A percentile compares a stretch with the other conserved stretches of the same genome.
Conservation (phyloP, 2,888 invertebrate genomes). For the Tricholauxania praeusta region DNA sequence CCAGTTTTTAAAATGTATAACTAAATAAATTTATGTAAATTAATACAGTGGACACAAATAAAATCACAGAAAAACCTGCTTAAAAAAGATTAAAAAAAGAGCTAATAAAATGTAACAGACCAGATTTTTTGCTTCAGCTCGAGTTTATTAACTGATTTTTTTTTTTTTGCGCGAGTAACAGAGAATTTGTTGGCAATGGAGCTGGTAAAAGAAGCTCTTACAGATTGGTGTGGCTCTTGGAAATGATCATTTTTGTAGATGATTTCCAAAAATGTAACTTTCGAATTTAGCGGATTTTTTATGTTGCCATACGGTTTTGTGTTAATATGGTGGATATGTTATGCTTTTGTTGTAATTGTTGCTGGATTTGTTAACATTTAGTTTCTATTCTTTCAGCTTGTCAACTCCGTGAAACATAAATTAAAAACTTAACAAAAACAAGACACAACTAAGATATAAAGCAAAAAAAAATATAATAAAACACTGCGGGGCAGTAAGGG, state of each 20-base stretch:
- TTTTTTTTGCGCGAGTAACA: background rate
- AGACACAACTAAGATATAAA: slow-evolving; percentile 26
- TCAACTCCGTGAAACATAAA: slow-evolving; percentile 62
- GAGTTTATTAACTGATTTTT: background rate
- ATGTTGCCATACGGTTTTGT: slow-evolving; percentile 52
- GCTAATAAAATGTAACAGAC: background rate
- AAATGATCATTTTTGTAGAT: slow-evolving; percentile 37
- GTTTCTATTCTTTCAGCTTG: slow-evolving; percentile 56
- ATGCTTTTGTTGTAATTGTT: no score
- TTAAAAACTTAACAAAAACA: slow-evolving; percentile 47
- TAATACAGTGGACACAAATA: slow-evolving; percentile 20
- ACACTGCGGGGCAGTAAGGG: slow-evolving; percentile 49
- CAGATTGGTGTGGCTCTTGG: no score
- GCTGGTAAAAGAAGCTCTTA: no score
- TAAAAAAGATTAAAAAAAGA: slow-evolving; percentile 12
- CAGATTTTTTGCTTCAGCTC: background rate
- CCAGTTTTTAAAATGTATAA: slow-evolving; percentile 2
- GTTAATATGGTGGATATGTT: no score
- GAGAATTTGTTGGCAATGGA: no score
- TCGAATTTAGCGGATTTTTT: slow-evolving; percentile 60
- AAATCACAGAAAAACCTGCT: slow-evolving; percentile 13
- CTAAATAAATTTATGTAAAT: slow-evolving; percentile 6
- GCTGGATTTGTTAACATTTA: slow-evolving; percentile 3
- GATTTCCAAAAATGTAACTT: slow-evolving; percentile 62
- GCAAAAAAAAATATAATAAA: slow-evolving; percentile 47